Evolutionary conservation across 2,797 vertebrate species (phyloP), one percentile per base, ranked within the genome.

Genomic region (Cygnus olor): DNA sequence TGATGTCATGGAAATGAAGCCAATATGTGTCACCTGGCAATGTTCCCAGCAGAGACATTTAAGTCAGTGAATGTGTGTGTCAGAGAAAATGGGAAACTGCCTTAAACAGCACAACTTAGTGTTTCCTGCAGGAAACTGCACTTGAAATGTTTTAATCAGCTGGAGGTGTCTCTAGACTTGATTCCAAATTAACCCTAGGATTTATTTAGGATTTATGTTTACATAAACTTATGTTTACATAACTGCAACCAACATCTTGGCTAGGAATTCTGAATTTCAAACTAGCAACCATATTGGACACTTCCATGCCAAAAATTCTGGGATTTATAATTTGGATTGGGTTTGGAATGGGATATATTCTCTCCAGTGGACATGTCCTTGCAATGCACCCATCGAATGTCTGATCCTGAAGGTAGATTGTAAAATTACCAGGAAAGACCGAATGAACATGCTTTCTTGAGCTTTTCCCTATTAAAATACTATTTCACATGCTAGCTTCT

Each of bases 401-500:
- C 32, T 42, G 47, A 63, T 72, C 25, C 32, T 54, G 68, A 78
- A 84, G 19, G 27, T n/a, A 68, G 3, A 5, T 14, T 6, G 5
- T 54, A 73, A 84, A 94, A 70, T 64, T 66, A 25, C 27, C 24
- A 53, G 44, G 30, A 87, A 36, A 44, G 81, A 36, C 8, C 1
- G 76, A 85, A 61, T n/a, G 28, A 40, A 27, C 7, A 3, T 17
- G 13, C 22, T 81, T 92, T 58, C 70, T 61, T 61, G 40, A 90
- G 57, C 40, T 95, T 82, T 63, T 64, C 22, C 81, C 40, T 64
- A 60, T 80, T 84, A 61, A 77, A 92, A 49, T 28, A 45, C 36
- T 45, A 47, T 87, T 91, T 93, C 74, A 82, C 49, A 4, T 45
- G 25, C 25, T 51, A 74, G 74, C 40, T 80, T 73, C 89, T 60